These are phyloP conservation scores for Macrosteles quadrilineatus DNA, from an alignment of 1,140 invertebrate genomes.

Conservation along the genomic window DNA sequence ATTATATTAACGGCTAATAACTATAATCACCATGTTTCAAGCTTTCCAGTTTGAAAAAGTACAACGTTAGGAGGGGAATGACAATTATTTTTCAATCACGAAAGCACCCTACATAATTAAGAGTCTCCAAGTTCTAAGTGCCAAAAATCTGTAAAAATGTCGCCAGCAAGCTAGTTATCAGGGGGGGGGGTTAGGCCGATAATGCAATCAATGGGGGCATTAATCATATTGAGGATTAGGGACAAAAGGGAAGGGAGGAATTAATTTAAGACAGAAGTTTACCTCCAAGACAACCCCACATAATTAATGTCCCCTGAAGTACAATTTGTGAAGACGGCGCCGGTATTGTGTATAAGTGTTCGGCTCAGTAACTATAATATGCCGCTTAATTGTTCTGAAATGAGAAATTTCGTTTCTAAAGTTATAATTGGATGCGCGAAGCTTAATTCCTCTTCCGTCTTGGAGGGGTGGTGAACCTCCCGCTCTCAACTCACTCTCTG, in stretches of 20 bases:
- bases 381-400: slow-evolving; percentile 42
- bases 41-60: too few relatives aligned
- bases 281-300: slow-evolving; percentile 28
- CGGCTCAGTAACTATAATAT: slow-evolving; percentile 38
- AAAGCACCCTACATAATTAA: neutral
- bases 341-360: slow-evolving; percentile 31
- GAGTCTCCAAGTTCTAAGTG: neutral
- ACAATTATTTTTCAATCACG: too few relatives aligned
- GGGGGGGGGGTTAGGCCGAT: neutral
- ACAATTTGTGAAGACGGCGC: slow-evolving; percentile 34
- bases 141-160: slow-evolving; percentile 3
- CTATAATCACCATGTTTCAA: too few relatives aligned
- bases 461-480: too few relatives aligned
- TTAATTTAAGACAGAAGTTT: slow-evolving; percentile 30
- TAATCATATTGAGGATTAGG: slow-evolving; percentile 29
- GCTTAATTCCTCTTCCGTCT: too few relatives aligned
- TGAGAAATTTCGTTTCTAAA: slow-evolving; percentile 44
- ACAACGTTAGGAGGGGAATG: too few relatives aligned
- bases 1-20: too few relatives aligned
- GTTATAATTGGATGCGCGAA: slow-evolving; percentile 41
- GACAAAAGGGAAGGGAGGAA: neutral
- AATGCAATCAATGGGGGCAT: slow-evolving; percentile 15
- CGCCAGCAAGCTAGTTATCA: too few relatives aligned
- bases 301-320: slow-evolving; percentile 35
- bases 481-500: too few relatives aligned